Evolutionary conservation across 2,888 invertebrate species (phyloP), one percentile per base, ranked within the genome.

Genomic region (Tipula confusa): DNA sequence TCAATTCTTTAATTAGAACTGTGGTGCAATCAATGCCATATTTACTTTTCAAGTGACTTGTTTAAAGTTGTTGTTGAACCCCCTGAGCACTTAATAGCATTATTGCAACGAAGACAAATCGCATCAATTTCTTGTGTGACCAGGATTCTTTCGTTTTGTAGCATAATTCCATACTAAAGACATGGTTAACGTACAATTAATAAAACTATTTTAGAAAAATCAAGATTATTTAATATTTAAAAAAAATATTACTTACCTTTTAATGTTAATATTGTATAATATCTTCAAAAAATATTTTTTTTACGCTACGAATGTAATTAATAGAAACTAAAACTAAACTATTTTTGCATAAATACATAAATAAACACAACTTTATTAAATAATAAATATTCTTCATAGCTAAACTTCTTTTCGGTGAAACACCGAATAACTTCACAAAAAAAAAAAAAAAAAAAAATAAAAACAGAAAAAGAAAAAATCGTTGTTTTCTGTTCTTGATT

Each of bases 121-220:
- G 31, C 82, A 31, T 31, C 36, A 82, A 82, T 15, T 36, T 36
- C 82, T 83, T 83, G 36, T 38, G 48, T 43, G n/a, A 28, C n/a
- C 13, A n/a, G 83, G 83, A 48, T 83, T 83, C 11, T 83, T 83
- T 29, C 83, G 36, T 48, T 43, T 83, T 48, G 43, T 48, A 83
- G 48, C 83, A 29, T 38, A 83, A 28, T 83, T 38, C 83, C 29
- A 83, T 38, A 83, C 83, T 43, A 43, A 83, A 18, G 83, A 13
- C 83, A 83, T 83, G 11, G 5, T 28, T 83, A 83, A 18, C 13
- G 4, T 33, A 82, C 5, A 13, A 33, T 82, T 5, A 24, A 13
- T 24, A 36, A 18, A 24, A 82, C 1, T 2, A 15, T 15, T 28
- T 28, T 82, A 18, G 3, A 82, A 38, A 11, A 38, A 6, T 18